These are phyloP conservation scores for Venustaconcha ellipsiformis DNA, from an alignment of 1,140 invertebrate species.

Conservation along the genomic window DNA sequence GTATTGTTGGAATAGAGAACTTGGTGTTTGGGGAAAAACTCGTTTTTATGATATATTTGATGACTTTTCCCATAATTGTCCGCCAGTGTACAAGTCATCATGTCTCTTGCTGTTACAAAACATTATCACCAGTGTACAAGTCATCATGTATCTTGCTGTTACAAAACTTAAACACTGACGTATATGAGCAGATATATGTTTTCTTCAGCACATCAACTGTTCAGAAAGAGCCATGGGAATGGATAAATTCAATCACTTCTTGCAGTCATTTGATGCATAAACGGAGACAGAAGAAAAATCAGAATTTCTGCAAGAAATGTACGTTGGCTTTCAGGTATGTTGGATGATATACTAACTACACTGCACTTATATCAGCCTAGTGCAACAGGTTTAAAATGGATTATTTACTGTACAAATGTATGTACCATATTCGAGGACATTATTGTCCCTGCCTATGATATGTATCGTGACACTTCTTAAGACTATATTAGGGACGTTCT, in stretches of 20 bases:
- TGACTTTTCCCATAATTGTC: constrained; percentile 14
- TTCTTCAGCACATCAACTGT: constrained; percentile 8
- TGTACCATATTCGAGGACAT: no score
- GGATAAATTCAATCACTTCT: constrained; percentile 1
- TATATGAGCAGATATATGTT: constrained; percentile 13
- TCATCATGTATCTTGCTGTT: background rate
- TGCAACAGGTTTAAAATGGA: no score
- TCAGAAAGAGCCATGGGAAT: background rate
- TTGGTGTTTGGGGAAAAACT: constrained; percentile 1
- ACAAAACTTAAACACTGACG: constrained; percentile 1
- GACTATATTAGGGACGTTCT: no score
- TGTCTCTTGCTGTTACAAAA: background rate
- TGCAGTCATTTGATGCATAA: background rate
- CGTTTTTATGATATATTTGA: constrained; percentile 18
- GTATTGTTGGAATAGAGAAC: constrained; percentile 16
- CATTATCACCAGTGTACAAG: background rate
- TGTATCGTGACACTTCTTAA: no score
- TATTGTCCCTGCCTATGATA: no score
- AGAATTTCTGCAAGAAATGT: no score
- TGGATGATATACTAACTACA: no score
- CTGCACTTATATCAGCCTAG: no score
- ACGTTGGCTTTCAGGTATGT: no score
- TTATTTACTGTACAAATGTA: no score
- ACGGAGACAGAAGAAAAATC: no score
- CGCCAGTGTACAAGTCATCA: background rate